Conservation (phyloP, 2,888 invertebrate genomes). For the Plebejus argus region DNA sequence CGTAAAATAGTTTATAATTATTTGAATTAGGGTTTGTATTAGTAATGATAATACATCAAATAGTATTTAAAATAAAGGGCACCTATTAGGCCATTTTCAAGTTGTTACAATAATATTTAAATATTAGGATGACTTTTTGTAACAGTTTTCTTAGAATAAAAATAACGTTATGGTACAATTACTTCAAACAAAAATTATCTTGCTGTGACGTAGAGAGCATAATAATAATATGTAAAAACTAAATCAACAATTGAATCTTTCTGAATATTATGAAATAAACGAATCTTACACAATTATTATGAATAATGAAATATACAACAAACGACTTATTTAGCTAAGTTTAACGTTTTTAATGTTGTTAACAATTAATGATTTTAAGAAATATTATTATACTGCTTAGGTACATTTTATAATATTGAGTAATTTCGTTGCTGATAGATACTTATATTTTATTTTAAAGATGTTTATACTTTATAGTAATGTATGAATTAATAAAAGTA, state of each 20-base stretch:
- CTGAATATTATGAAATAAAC: not conserved
- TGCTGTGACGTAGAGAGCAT: not conserved
- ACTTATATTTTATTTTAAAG: not conserved
- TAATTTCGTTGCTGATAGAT: conserved; percentile 9
- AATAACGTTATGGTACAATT: too few species aligned
- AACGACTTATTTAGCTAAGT: not conserved
- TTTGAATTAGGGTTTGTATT: too few species aligned
- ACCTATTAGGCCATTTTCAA: not conserved
- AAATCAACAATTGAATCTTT: not conserved
- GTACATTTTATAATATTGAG: not conserved
- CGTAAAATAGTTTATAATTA: not conserved
- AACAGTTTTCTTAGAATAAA: not conserved
- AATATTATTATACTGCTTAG: not conserved
- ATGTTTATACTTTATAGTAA: not conserved
- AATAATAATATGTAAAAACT: not conserved
- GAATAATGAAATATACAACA: not conserved
- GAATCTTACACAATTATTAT: not conserved
- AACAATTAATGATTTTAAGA: not conserved
- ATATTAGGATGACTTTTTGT: not conserved
- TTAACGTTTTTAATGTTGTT: not conserved
- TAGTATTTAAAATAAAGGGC: not conserved
- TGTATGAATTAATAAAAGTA: not conserved
- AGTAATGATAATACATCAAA: not conserved
- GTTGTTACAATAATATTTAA: not conserved
- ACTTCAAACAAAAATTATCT: not conserved